Percentiles rank a stretch among this genome's conserved stretches.
Evolutionary conservation across 2,113 vertebrate genomes (phyloP).

Genomic region (Hippocampus abdominalis): DNA sequence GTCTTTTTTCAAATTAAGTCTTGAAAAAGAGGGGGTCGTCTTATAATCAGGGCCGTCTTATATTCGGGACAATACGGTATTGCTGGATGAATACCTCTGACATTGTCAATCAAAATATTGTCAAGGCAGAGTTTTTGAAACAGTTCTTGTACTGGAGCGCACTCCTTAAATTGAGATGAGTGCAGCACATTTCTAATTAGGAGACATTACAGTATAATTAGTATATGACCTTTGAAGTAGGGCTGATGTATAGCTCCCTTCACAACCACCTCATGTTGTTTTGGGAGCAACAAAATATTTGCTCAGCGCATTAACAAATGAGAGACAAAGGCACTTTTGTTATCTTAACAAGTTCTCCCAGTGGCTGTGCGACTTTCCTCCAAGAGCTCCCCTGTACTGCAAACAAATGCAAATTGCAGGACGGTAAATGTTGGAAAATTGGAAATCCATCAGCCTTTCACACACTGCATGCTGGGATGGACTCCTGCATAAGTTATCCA

Average conservation of each 20-base stretch:
- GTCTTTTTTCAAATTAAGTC: too few relatives aligned
- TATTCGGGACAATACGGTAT: too few relatives aligned
- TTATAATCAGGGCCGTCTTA: too few relatives aligned
- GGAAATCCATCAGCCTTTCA: conserved; percentile 19
- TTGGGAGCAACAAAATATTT: conserved; percentile 8
- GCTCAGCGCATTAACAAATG: conserved; percentile 2
- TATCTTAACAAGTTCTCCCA: conserved; percentile 23
- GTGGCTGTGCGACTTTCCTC: conserved; percentile 17
- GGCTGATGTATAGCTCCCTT: neutral
- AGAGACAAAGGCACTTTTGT: conserved; percentile 14
- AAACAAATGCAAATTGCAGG: conserved; percentile 31
- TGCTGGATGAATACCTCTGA: neutral
- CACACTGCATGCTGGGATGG: neutral
- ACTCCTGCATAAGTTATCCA: neutral
- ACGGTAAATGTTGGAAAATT: conserved; percentile 32
- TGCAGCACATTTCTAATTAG: neutral
- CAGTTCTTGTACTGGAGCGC: neutral
- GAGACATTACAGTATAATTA: neutral
- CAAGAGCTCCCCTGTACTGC: conserved; percentile 7
- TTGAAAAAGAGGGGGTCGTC: too few relatives aligned
- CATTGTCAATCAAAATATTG: neutral
- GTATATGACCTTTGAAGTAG: neutral
- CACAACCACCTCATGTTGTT: conserved; percentile 6
- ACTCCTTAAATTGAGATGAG: neutral
- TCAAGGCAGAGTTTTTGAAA: neutral